phyloP scores from a whole-genome alignment of 2,113 vertebrate species.

The Tricholaema leucomelas region DNA sequence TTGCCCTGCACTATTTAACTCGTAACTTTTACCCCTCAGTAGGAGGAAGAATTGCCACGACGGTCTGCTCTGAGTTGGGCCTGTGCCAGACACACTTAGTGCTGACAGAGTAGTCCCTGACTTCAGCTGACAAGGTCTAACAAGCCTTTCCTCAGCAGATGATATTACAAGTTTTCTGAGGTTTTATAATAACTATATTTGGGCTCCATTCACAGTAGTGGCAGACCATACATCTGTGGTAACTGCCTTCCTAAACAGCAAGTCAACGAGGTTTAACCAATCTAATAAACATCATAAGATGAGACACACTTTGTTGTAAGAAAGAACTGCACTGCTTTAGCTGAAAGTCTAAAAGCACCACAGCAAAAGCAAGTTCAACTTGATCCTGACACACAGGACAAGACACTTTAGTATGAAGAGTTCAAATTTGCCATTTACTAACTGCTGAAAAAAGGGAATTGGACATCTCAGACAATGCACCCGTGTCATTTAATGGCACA shows the following conservation, averaged over 20 bases:
- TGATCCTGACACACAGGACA: neutral
- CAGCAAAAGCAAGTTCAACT: neutral
- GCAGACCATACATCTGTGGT: neutral
- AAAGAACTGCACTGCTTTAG: neutral
- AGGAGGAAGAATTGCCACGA: neutral
- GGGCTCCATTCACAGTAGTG: neutral
- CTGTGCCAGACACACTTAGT: neutral
- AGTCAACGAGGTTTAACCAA: neutral
- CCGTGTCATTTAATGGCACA: neutral
- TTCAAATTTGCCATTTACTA: neutral
- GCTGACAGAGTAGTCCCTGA: neutral
- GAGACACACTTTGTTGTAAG: neutral
- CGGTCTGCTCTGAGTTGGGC: neutral
- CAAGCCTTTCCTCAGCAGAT: neutral
- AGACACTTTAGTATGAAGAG: neutral
- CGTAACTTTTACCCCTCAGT: neutral
- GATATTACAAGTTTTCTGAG: neutral
- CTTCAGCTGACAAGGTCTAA: neutral
- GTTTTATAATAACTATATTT: neutral
- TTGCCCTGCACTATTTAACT: neutral
- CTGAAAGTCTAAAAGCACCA: neutral
- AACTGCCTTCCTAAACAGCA: neutral
- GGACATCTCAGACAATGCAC: neutral
- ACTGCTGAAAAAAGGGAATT: neutral
- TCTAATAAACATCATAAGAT: neutral